Percentiles rank a stretch among this genome's conserved stretches.
Evolutionary conservation across 2,888 invertebrate genomes (phyloP).

Genomic region (Ptychoptera contaminata): DNA sequence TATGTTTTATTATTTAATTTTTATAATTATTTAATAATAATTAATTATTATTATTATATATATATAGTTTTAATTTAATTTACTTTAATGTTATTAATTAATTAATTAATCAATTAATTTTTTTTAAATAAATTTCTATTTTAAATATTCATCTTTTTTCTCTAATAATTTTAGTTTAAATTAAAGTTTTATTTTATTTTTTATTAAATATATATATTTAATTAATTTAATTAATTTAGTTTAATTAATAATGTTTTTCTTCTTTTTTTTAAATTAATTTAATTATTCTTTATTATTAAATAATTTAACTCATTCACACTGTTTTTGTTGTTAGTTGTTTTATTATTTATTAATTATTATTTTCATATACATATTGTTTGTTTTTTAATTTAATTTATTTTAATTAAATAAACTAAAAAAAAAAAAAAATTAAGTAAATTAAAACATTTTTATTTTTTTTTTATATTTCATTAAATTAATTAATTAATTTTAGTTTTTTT

Average conservation of each 20-base stretch:
- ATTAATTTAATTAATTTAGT: conserved; percentile 4
- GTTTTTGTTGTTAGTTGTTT: background rate
- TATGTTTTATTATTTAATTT: background rate
- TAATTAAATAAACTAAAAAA: too few species aligned
- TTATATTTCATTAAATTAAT: too few species aligned
- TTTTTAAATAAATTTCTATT: conserved; percentile 4
- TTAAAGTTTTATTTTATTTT: conserved; percentile 8
- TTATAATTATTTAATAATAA: background rate
- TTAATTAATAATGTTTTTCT: too few species aligned
- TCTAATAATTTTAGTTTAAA: conserved; percentile 1
- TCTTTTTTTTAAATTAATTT: conserved; percentile 1
- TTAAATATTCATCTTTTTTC: too few species aligned
- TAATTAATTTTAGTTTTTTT: too few species aligned
- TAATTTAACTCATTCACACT: background rate
- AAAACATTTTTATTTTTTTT: too few species aligned
- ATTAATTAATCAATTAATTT: conserved; percentile 7
- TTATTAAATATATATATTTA: conserved; percentile 6
- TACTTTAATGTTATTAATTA: conserved; percentile 8
- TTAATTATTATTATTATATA: background rate
- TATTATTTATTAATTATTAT: background rate
- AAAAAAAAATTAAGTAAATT: too few species aligned
- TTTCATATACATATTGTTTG: too few species aligned
- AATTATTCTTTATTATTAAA: background rate
- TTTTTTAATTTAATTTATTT: too few species aligned
- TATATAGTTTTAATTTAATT: conserved; percentile 5